Evolutionary conservation across 2,888 invertebrate species (phyloP), one percentile per base, ranked within the genome.

Genomic region (Omphaloscelis lunosa): DNA sequence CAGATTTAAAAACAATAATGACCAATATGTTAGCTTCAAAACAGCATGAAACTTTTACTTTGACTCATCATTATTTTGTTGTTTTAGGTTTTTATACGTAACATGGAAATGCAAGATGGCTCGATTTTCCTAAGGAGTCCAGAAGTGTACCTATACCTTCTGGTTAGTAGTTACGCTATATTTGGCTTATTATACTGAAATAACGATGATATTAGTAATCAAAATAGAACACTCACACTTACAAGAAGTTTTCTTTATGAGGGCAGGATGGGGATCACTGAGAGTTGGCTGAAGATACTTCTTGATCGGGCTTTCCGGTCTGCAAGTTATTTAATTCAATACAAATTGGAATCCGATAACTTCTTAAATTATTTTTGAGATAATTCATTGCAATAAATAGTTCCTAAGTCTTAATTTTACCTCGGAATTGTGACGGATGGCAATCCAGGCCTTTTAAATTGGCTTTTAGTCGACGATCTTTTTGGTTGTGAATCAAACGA

Each of bases 231-330:
- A 78, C 75, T 83, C 69, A 76, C 85, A 95, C 96, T 96, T 96
- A 98, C 98, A 97, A 89, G 97, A 92, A 69, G 97, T 95, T 92
- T 98, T 96, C 88, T 97, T 98, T 58, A 97, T 97, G 0, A 97
- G 97, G 11, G 97, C 95, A 0, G 97, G 97, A 88, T 97, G 97
- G 8, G 97, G 97, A 95, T 98, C 98, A 39, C 98, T 98, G 67
- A 98, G 95, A 0, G 98, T 98, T 2, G 98, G 98, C 23, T 98
- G 98, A 76, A 99, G 94, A 93, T 98, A 98, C 91, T 98, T 98
- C 86, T 98, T 97, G 0, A 98, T 98, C 72, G 98, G 98, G 91
- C 98, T 98, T 39, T 98, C 98, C 20, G 98, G 98, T 85, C 98
- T 99, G 93, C 97, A 77, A 56, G 68, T 68, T n/a, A 67, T 29